Evolutionary conservation across 2,888 invertebrate genomes (phyloP).

Genomic region (Pyrrhosoma nymphula): DNA sequence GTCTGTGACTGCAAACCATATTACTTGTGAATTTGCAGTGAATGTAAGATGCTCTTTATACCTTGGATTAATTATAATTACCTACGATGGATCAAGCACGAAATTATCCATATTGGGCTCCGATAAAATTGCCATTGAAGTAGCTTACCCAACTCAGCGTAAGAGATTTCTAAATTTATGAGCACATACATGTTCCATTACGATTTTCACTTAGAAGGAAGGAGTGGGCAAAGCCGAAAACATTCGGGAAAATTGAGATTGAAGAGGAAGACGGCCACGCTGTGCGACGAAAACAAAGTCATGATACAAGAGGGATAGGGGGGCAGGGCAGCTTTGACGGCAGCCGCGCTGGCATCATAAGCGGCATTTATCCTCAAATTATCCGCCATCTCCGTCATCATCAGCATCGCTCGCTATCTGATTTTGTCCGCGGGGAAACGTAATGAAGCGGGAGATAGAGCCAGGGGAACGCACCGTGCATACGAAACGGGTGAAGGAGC

Average conservation of each 20-base stretch:
- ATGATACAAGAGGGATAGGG: neutral
- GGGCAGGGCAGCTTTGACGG: neutral
- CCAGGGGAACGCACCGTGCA: neutral
- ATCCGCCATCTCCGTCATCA: neutral
- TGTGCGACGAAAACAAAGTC: neutral
- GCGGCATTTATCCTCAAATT: slow-evolving; percentile 10
- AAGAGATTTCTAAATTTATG: too few relatives aligned
- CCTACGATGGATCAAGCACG: too few relatives aligned
- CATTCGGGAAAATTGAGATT: neutral
- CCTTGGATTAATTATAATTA: too few relatives aligned
- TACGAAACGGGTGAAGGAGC: neutral
- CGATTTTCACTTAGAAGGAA: neutral
- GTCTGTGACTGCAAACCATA: too few relatives aligned
- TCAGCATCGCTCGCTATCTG: neutral
- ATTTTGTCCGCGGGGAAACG: neutral
- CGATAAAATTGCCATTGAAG: too few relatives aligned
- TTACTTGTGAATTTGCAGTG: too few relatives aligned
- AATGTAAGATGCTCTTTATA: too few relatives aligned
- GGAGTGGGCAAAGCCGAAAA: neutral
- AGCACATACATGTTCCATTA: neutral
- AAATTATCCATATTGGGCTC: too few relatives aligned
- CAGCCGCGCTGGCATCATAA: neutral
- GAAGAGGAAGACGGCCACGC: neutral
- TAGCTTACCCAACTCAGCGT: too few relatives aligned
- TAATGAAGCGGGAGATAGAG: neutral